Conservation (phyloP, 2,113 vertebrate species). For the Muntiacus muntjak region DNA sequence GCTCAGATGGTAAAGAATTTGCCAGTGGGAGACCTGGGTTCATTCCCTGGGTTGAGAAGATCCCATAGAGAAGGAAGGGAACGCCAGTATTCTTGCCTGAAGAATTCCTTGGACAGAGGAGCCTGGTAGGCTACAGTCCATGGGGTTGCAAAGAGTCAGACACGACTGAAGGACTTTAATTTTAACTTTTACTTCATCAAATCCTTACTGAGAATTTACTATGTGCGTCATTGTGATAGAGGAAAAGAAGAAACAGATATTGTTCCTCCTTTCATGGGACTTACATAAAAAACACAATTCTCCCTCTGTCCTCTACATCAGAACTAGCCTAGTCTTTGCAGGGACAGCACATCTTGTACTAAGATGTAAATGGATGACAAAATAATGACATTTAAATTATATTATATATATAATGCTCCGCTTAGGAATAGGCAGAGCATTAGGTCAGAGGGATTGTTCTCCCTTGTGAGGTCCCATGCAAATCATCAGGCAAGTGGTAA, state of each 20-base stretch:
- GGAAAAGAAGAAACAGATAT: neutral
- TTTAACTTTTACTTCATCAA: neutral
- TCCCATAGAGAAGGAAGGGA: neutral
- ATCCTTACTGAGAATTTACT: neutral
- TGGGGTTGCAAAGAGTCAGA: neutral
- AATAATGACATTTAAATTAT: neutral
- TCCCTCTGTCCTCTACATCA: neutral
- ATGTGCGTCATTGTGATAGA: neutral
- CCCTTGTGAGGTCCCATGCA: neutral
- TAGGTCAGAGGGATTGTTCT: neutral
- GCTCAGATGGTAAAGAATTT: neutral
- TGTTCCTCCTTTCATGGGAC: neutral
- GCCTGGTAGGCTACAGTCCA: neutral
- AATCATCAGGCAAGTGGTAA: neutral
- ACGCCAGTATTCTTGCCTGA: neutral
- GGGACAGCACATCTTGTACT: neutral
- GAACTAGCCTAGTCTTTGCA: neutral
- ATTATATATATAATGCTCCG: neutral
- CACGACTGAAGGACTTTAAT: neutral
- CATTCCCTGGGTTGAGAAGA: neutral
- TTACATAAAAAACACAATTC: neutral
- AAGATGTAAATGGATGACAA: neutral
- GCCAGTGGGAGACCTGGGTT: neutral
- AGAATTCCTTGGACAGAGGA: neutral
- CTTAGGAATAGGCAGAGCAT: neutral